Evolutionary conservation across 2,113 vertebrate species (phyloP).

Genomic region (Speoplatyrhinus poulsoni): DNA sequence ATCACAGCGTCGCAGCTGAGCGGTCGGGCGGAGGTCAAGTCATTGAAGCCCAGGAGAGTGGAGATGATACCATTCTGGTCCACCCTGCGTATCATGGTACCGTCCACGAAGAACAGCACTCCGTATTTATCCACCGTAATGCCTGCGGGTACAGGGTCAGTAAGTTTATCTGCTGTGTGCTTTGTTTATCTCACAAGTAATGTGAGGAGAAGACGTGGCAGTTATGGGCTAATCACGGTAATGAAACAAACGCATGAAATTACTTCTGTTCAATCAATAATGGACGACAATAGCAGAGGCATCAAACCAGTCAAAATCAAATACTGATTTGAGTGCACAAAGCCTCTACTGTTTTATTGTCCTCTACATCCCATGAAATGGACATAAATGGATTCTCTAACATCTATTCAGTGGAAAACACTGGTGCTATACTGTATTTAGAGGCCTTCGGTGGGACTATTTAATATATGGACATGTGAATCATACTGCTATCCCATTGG

Average conservation of each 20-base stretch:
- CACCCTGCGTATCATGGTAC: slow-evolving; percentile 94
- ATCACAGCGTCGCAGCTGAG: slow-evolving; percentile 97
- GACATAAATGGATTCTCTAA: neutral
- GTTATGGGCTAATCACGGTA: slow-evolving; percentile 19
- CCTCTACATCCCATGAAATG: neutral
- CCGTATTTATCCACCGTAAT: slow-evolving; percentile 96
- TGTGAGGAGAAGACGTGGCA: slow-evolving; percentile 37
- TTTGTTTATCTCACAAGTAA: slow-evolving; percentile 42
- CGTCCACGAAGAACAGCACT: slow-evolving; percentile 95
- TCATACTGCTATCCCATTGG: slow-evolving; percentile 27
- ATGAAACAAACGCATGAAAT: slow-evolving; percentile 31
- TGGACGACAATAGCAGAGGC: slow-evolving; percentile 50
- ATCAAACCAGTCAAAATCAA: slow-evolving; percentile 48
- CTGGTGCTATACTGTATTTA: neutral
- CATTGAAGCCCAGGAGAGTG: slow-evolving; percentile 94
- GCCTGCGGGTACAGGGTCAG: slow-evolving; percentile 73
- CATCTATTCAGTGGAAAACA: neutral
- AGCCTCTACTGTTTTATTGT: neutral
- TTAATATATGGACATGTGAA: slow-evolving; percentile 35
- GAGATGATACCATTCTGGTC: slow-evolving; percentile 98
- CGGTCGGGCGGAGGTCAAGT: slow-evolving; percentile 93
- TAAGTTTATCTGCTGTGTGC: slow-evolving; percentile 21
- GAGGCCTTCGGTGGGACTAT: slow-evolving; percentile 18
- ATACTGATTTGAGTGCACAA: slow-evolving; percentile 50
- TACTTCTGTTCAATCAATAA: slow-evolving; percentile 50